Base-by-base conservation (phyloP, 1,140 invertebrate species). In the Drosophila baimaii region DNA sequence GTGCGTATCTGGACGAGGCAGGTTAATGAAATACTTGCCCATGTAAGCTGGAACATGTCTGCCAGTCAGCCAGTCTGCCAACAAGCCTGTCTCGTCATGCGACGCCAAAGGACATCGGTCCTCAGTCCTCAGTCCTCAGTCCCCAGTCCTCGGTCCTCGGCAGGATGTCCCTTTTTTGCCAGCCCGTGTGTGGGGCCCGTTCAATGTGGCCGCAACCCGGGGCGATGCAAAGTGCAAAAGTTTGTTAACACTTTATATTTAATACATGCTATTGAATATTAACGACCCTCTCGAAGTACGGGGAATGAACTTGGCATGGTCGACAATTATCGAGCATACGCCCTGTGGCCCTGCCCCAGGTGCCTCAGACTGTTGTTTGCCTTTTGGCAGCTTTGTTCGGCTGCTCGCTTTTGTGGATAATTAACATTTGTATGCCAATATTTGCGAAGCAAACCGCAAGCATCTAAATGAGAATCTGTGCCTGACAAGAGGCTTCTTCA, bases 11-110 rank as follows among this genome's bases (percentile, higher is more conserved):
- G 83, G 68, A 19, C 57, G 71, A 86, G 84, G 81, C 83, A 88
- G 83, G 79, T 89, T 88, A 88, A 88, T 88, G 83, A 88, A 86
- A 88, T 83, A 80, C 79, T 77, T 77, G 62, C 63, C 65, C 81
- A 80, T 71, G 74, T 66, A 49, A 63, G 68, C 64, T 43, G 57
- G 69, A 61, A 69, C 49, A 79, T 64, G 55, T 58, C 63, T 35
- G 63, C 55, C 49, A 46, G 57, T 29, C 63, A 46, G 58, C 49
- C 47, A 55, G 10, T 47, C 46, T 7, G 49, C 49, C 47, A 29
- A 29, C 27, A 8, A 27, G 23, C 62, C 58, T 62, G 74, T 64
- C 70, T 61, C 46, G 61, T 52, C 27, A 47, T 17, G 12, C 27
- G 19, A 25, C n/a, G 44, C 61, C 61, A 59, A 75, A 71, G 64